Conservation (phyloP, 2,113 vertebrate species). For the Australoheros scitulus region DNA sequence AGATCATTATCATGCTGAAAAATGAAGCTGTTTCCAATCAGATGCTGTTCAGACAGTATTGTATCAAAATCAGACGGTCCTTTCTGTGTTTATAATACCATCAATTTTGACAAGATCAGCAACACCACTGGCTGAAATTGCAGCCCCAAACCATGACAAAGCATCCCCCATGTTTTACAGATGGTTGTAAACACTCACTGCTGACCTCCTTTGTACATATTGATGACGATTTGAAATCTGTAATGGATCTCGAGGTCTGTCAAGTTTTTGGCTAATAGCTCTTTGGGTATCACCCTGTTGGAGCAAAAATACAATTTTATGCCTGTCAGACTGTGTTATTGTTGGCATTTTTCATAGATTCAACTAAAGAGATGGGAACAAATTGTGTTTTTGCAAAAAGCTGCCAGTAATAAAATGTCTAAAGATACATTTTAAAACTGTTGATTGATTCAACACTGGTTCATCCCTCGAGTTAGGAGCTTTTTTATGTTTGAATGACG, state of each 20-base stretch:
- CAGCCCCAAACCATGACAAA: too few species aligned
- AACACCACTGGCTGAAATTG: too few species aligned
- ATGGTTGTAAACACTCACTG: too few species aligned
- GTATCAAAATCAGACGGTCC: too few species aligned
- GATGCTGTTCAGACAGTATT: too few species aligned
- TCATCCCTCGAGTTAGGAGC: rapidly evolving
- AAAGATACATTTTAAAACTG: background rate
- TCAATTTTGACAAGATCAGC: too few species aligned
- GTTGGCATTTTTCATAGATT: background rate
- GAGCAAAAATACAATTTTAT: background rate
- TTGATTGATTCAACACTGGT: background rate
- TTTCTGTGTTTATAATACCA: too few species aligned
- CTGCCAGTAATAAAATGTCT: background rate
- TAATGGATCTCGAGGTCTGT: background rate
- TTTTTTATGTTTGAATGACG: background rate
- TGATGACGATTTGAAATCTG: background rate
- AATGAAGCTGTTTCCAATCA: too few species aligned
- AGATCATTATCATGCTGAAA: too few species aligned
- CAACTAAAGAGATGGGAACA: background rate
- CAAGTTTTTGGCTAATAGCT: background rate
- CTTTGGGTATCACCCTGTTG: background rate
- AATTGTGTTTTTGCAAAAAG: background rate
- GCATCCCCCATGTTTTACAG: too few species aligned
- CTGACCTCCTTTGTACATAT: too few species aligned
- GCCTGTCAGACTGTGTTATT: background rate